These are phyloP conservation scores for Wiebesia pumilae DNA, from an alignment of 1,140 invertebrate genomes.

Conservation along the genomic window DNA sequence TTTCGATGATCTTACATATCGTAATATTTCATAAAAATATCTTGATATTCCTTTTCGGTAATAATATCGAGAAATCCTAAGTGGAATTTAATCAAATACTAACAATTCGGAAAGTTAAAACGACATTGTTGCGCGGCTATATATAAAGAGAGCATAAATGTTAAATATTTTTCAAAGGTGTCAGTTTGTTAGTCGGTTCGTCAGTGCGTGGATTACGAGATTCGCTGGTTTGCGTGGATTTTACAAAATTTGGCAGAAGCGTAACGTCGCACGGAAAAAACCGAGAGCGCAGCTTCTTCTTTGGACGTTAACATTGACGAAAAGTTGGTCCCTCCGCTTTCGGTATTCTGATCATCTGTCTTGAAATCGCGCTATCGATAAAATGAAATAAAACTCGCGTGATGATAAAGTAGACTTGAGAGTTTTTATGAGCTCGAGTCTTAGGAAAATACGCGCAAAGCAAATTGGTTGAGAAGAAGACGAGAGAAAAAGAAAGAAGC, in stretches of 20 bases:
- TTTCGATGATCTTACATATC: no score
- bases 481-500: not conserved
- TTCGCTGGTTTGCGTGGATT: not conserved
- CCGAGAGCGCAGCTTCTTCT: not conserved
- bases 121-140: not conserved
- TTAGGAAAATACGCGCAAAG: not conserved
- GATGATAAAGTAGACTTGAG: constrained; percentile 28
- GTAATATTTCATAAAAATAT: not conserved
- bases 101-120: not conserved
- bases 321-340: not conserved
- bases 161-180: not conserved
- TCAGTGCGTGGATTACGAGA: no score
- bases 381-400: not conserved
- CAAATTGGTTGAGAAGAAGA: not conserved
- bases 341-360: not conserved
- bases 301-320: not conserved
- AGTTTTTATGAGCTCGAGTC: constrained; percentile 19
- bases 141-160: not conserved
- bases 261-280: not conserved
- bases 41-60: not conserved
- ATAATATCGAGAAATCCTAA: no score
- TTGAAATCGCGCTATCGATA: not conserved
- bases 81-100: not conserved
- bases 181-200: not conserved
- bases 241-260: not conserved